phyloP scores from a whole-genome alignment of 1,140 invertebrate genomes.

The Dinothrombium tinctorium region DNA sequence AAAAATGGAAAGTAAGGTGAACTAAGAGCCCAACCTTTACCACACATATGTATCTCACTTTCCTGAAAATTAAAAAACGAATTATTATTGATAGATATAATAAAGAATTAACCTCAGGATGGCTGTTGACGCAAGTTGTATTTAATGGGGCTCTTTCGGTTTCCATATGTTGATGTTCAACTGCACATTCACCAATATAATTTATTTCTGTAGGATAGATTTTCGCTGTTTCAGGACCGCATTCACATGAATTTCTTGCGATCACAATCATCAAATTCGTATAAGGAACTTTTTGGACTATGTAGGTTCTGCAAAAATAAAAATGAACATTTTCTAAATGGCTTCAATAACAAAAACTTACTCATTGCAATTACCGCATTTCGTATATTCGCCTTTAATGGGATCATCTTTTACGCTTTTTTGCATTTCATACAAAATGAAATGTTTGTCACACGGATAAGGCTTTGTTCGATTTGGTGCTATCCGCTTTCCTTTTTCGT shows the following conservation, averaged over 20 bases:
- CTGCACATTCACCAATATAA: conserved; percentile 19
- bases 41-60: no score
- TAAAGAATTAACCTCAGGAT: conserved; percentile 66
- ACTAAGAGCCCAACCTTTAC: no score
- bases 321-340: no score
- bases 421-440: conserved; percentile 61
- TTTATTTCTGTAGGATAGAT: conserved; percentile 46
- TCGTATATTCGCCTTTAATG: conserved; percentile 38
- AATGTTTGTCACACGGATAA: conserved; percentile 56
- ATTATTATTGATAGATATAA: no score
- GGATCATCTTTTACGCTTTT: conserved; percentile 40
- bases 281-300: conserved; percentile 70
- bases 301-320: conserved; percentile 47
- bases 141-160: conserved; percentile 26
- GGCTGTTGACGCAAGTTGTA: conserved; percentile 54
- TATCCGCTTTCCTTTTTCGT: no score
- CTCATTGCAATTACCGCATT: conserved; percentile 1
- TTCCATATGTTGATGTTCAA: not conserved
- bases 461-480: conserved; percentile 14
- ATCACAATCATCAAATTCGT: conserved; percentile 71
- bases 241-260: conserved; percentile 65
- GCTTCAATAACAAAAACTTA: no score
- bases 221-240: conserved; percentile 51
- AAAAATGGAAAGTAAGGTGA: no score
- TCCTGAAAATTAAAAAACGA: no score